Conservation (phyloP, 2,888 invertebrate species). For the Biston stratarius region DNA sequence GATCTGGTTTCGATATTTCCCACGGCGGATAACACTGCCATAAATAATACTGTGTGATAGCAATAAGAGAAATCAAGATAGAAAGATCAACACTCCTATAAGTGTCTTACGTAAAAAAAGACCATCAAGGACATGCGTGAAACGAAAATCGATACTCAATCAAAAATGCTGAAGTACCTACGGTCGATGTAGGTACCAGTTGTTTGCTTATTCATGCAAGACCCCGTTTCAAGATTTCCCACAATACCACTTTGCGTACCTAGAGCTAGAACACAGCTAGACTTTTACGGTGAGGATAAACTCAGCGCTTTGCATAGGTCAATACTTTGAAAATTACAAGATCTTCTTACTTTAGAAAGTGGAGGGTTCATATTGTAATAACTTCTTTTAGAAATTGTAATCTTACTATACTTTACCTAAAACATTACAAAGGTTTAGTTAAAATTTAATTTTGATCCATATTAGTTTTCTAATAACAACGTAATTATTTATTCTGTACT, state of each 20-base stretch:
- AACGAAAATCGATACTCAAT: constrained; percentile 18
- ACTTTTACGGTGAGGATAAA: background rate
- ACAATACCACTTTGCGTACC: constrained; percentile 53
- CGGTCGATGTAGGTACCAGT: constrained; percentile 29
- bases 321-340: background rate
- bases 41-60: constrained; percentile 43
- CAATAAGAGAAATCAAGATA: constrained; percentile 28
- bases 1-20: constrained; percentile 18
- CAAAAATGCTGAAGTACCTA: constrained; percentile 23
- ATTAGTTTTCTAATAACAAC: too few species aligned
- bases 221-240: constrained; percentile 65
- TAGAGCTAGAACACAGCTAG: constrained; percentile 3
- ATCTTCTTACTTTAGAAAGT: background rate
- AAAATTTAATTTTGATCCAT: too few species aligned
- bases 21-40: constrained; percentile 11
- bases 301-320: background rate
- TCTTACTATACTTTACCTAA: too few species aligned
- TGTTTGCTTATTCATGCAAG: constrained; percentile 58
- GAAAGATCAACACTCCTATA: background rate
- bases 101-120: background rate
- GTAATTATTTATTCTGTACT: too few species aligned
- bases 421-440: too few species aligned
- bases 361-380: too few species aligned
- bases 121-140: constrained; percentile 11
- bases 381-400: too few species aligned